A percentile compares a stretch with the other conserved stretches of the same genome.
These are phyloP conservation scores for Rhodeus uyekii DNA, from an alignment of 2,797 vertebrate genomes.

Conservation along the genomic window DNA sequence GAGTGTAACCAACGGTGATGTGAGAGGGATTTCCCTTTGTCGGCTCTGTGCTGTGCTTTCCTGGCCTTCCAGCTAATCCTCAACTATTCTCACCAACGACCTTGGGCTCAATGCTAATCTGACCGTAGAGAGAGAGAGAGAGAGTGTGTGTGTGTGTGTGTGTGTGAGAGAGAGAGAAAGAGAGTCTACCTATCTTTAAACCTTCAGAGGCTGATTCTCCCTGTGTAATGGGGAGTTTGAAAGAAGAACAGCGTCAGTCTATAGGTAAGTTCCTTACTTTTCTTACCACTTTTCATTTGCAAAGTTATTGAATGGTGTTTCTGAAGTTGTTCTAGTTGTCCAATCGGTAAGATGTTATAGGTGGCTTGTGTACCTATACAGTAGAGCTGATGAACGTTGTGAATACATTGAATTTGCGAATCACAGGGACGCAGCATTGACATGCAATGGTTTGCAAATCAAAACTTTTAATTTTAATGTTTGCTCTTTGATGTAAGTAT, in stretches of 20 bases:
- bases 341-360: not conserved
- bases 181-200: slow-evolving; percentile 2
- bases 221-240: slow-evolving; percentile 24
- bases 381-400: not conserved
- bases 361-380: not conserved
- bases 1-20: slow-evolving; percentile 63
- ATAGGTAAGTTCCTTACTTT: slow-evolving; percentile 57
- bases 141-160: not conserved
- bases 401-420: not conserved
- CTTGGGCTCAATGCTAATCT: slow-evolving; percentile 66
- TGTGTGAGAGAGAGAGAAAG: not conserved
- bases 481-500: not conserved
- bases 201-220: not conserved
- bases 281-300: not conserved
- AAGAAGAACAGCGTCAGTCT: slow-evolving; percentile 13
- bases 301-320: not conserved
- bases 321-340: not conserved
- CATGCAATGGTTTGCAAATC: not conserved
- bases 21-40: slow-evolving; percentile 67
- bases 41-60: slow-evolving; percentile 53
- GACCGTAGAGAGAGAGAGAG: slow-evolving; percentile 49
- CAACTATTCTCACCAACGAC: slow-evolving; percentile 65
- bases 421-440: not conserved
- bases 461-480: not conserved
- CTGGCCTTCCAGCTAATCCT: slow-evolving; percentile 67